Base-by-base conservation (phyloP, 2,888 invertebrate species). In the Bhutanitis thaidina region DNA sequence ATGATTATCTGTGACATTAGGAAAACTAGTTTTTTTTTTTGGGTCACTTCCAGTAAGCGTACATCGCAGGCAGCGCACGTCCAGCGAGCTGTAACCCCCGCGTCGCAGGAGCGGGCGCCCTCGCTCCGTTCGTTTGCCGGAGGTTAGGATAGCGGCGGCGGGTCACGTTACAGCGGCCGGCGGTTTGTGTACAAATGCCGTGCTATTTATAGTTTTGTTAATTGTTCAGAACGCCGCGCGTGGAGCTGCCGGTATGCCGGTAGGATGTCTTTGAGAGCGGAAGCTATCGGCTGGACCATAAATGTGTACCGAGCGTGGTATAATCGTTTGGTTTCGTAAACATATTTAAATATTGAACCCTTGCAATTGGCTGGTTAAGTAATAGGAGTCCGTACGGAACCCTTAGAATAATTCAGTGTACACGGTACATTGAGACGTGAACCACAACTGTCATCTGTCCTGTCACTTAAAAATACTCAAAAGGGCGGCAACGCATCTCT, bases 171-270 rank as follows among this genome's bases (percentile, higher is more conserved):
- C 7, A 13, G 8, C 13, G 25, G 40, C 0, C 48, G 12, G 7
- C 14, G 13, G 12, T 34, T 43, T 32, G 32, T 30, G 43, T 27
- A 36, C 44, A 30, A 15, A 16, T 12, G 34, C 40, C 27, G 12
- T 15, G 8, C 48, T 41, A 48, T 40, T 41, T 35, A 48, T 41
- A 48, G 48, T 38, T 35, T n/a, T 35, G 29, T 35, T 48, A 40
- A 40, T 48, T 35, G 47, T 40, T 48, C 25, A 40, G n/a, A 15
- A 20, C 25, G 13, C 12, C 4, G 29, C 40, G 13, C 4, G 46
- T 14, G 20, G 16, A 13, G 8, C 20, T 20, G 16, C 25, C 10
- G 32, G n/a, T 37, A 25, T 25, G 13, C 34, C 13, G 3, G 20
- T 14, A 29, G 12, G 10, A 38, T 38, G 32, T 47, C 35, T 32